Evolutionary conservation across 1,140 invertebrate genomes (phyloP), one percentile per base, ranked within the genome.

Genomic region (Rhysida immarginata): DNA sequence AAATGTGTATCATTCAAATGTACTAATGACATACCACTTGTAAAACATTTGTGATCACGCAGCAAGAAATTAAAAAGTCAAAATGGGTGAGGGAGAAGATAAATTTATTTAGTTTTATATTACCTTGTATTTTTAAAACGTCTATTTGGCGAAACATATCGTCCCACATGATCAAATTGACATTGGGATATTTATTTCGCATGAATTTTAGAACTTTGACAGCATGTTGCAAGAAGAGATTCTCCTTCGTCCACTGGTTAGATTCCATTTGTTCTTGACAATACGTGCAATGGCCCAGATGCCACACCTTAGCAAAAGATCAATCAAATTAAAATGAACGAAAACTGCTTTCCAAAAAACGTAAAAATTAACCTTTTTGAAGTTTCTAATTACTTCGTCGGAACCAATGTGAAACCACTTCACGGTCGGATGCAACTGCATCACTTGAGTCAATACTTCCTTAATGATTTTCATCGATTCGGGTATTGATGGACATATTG

Each of bases 161-260:
- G 65, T 96, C 91, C 94, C 94, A 96, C 61, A 96, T 84, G 8
- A 97, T 80, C 8, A 74, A 70, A 18, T 62, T 70, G 1, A 75
- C 66, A 29, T 67, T 63, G 26, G 75, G 73, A 25, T 67, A 68
- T 1, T 60, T 59, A 11, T 11, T 18, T 11, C 63, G 59, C 2
- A 74, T 68, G 57, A 71, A 71, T 2, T 55, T 63, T 8, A 73
- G 72, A 18, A 75, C 69, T 26, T 60, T 60, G 5, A 62, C 67
- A 8, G 91, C 74, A 61, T 91, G 86, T 25, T 78, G 74, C 0
- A 88, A 64, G 61, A 85, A 90, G 2, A 91, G 66, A 24, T 69
- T 58, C 35, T 66, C 63, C 63, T 66, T 64, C 29, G 73, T 78
- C 70, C 66, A 71, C 49, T 65, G 69, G 43, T 69, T 65, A 16